A percentile compares a stretch with the other conserved stretches of the same genome.
phyloP scores from a whole-genome alignment of 2,888 invertebrate genomes.

The Apantesis nais region DNA sequence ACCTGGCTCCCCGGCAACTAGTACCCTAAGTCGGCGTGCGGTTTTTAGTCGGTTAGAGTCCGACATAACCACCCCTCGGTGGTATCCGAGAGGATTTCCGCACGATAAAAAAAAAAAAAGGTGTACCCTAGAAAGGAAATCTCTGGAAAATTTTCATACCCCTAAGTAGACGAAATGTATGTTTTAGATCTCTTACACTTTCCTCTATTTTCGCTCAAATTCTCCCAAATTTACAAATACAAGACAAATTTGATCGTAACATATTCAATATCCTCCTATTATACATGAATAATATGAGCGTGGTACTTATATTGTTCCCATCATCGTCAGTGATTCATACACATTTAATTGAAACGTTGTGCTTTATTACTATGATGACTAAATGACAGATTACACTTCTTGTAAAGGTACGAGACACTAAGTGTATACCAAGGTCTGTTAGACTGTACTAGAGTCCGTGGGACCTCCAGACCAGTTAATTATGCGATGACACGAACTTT shows the following conservation, averaged over 20 bases:
- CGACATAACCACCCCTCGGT: too few relatives aligned
- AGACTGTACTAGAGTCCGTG: background rate
- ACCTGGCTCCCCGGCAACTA: too few relatives aligned
- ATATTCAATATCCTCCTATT: background rate
- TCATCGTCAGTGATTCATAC: background rate
- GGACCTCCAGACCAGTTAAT: too few relatives aligned
- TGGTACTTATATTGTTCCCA: background rate
- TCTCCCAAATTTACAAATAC: background rate
- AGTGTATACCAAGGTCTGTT: background rate
- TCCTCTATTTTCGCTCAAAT: too few relatives aligned
- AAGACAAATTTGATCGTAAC: background rate
- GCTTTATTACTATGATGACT: background rate
- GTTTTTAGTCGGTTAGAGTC: too few relatives aligned
- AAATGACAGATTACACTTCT: background rate
- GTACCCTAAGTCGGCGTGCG: too few relatives aligned
- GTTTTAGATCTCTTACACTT: background rate
- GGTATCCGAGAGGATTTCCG: too few relatives aligned
- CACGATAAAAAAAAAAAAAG: too few relatives aligned
- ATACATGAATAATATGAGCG: background rate
- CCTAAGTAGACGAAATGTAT: too few relatives aligned
- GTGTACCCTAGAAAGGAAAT: too few relatives aligned
- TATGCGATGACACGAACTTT: too few relatives aligned
- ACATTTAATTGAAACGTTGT: background rate
- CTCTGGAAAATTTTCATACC: too few relatives aligned
- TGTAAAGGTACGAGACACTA: background rate